These are phyloP conservation scores for Campoplex capitator DNA, from an alignment of 2,888 invertebrate species.

Conservation along the genomic window DNA sequence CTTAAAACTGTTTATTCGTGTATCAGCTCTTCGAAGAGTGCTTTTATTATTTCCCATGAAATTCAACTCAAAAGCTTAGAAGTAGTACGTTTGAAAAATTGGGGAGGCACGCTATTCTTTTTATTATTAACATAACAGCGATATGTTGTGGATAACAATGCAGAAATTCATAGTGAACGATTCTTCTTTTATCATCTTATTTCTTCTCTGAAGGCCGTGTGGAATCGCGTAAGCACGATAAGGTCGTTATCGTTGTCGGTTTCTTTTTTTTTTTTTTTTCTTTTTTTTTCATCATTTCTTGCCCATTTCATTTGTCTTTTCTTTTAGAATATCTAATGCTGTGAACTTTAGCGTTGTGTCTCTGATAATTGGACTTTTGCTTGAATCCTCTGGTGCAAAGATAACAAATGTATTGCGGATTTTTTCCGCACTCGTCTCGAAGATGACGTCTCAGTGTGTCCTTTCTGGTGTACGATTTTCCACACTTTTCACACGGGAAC, in stretches of 20 bases:
- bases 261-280: background rate
- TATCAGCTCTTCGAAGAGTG: background rate
- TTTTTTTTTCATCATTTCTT: background rate
- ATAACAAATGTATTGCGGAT: conserved; percentile 90
- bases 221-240: conserved; percentile 30
- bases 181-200: background rate
- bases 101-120: conserved; percentile 5
- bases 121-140: conserved; percentile 1
- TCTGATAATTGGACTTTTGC: conserved; percentile 85
- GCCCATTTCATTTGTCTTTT: conserved; percentile 13
- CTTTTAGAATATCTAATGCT: conserved; percentile 69
- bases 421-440: conserved; percentile 91
- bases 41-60: background rate
- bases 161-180: conserved; percentile 18
- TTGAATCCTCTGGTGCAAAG: conserved; percentile 89
- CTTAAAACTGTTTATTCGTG: conserved; percentile 54
- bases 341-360: conserved; percentile 79
- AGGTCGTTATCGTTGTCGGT: conserved; percentile 38
- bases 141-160: conserved; percentile 22
- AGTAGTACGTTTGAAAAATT: background rate
- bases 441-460: conserved; percentile 91
- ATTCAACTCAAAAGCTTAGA: background rate
- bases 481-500: conserved; percentile 76
- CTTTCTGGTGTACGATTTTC: conserved; percentile 85
- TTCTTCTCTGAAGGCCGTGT: conserved; percentile 43